Base-by-base conservation (phyloP, 2,888 invertebrate species). In the Leptopilina myrica region DNA sequence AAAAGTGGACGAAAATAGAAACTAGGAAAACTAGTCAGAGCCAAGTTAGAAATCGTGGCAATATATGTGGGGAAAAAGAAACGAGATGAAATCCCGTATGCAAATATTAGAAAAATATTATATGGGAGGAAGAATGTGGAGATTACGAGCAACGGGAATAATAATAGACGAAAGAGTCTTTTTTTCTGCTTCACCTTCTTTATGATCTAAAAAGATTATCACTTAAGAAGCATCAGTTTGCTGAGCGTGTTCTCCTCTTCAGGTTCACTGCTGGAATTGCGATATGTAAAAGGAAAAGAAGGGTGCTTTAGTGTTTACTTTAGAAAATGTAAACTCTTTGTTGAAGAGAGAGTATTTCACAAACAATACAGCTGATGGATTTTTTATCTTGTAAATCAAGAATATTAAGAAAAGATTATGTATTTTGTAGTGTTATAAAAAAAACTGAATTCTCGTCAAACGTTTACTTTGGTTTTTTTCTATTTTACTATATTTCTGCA, bases 201-300 rank as follows among this genome's bases (percentile, higher is more conserved):
- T 64, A 59, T 53, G 62, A 76, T 64, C 56, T 40, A 76, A 59
- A n/a, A 64, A 76, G 76, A 76, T 76, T 62, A 76, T 76, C 59
- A 43, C 40, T 76, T 43, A 33, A 59, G 8, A 20, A 59, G 14
- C 76, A 64, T 76, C 76, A 62, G 64, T 76, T 76, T 76, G 64
- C 76, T 46, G 76, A 76, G 62, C 62, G 62, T 76, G 76, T 43
- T 59, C 33, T 43, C 43, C 4, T 76, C 62, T 59, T 59, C 14
- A 20, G 43, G 62, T 46, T 64, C 64, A 64, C n/a, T 66, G 43
- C 8, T 43, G 20, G 62, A 76, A 46, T 62, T 46, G 59, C 62
- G 64, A 64, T 59, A 76, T 59, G 64, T 43, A 64, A 76, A 64
- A 9, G 11, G 9, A 62, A 59, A 76, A 59, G 62, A 64, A 76